phyloP scores from a whole-genome alignment of 2,888 invertebrate genomes.

The Ischnura elegans region DNA sequence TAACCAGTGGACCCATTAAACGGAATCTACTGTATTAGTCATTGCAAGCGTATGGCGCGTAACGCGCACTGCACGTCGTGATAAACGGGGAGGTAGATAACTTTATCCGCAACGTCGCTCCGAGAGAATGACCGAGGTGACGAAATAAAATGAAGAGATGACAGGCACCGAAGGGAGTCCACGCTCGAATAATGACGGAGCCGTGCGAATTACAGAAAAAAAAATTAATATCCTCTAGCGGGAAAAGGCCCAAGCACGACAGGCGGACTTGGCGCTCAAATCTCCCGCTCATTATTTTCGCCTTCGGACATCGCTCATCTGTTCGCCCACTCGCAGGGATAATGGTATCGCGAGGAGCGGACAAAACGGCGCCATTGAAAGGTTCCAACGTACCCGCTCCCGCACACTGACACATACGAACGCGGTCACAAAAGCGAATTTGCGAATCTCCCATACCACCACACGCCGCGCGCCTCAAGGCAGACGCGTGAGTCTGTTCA shows the following conservation, averaged over 20 bases:
- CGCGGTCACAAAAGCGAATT: not conserved
- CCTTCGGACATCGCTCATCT: not conserved
- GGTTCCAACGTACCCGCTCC: no score
- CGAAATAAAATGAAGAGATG: not conserved
- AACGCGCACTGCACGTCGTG: not conserved
- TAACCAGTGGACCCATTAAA: no score
- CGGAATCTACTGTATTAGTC: no score
- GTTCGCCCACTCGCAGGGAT: not conserved
- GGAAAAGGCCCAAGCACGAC: not conserved
- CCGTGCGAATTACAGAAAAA: no score
- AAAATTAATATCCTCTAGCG: not conserved
- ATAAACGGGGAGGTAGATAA: not conserved
- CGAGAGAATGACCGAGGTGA: not conserved
- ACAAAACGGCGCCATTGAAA: not conserved
- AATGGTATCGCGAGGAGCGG: not conserved
- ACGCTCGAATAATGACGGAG: not conserved
- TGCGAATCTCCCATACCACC: not conserved
- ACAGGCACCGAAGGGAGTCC: not conserved
- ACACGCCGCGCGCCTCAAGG: no score
- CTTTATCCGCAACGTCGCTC: not conserved
- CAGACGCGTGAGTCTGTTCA: constrained; percentile 18
- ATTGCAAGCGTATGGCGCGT: not conserved
- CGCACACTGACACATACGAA: no score
- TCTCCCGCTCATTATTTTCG: not conserved
- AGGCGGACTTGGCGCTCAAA: not conserved